Evolutionary conservation across 2,797 vertebrate species (phyloP).

Genomic region (Pangasius mekongensis): DNA sequence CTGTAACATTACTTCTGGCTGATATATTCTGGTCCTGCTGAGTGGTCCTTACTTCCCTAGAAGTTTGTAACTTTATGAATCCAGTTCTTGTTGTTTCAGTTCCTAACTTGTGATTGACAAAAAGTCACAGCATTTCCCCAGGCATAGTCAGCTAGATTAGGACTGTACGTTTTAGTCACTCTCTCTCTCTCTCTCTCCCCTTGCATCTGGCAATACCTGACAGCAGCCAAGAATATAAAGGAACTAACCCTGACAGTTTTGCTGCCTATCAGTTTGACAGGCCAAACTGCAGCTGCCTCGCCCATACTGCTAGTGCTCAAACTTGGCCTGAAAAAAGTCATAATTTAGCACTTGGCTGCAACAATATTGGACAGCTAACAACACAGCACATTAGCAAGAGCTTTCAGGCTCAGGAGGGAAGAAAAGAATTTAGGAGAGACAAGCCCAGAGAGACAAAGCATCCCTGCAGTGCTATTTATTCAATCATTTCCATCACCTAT

Average conservation of each 20-base stretch:
- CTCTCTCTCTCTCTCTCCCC: neutral
- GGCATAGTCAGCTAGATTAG: conserved; percentile 20
- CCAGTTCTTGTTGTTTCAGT: conserved; percentile 24
- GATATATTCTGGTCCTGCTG: neutral
- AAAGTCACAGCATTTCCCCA: conserved; percentile 37
- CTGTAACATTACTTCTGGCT: neutral
- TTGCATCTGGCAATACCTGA: conserved; percentile 26
- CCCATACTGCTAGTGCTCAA: conserved; percentile 34
- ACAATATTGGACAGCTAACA: conserved; percentile 44
- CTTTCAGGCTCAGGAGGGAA: conserved; percentile 9
- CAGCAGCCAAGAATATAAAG: conserved; percentile 33
- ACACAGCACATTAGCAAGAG: conserved; percentile 35
- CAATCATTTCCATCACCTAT: conserved; percentile 52
- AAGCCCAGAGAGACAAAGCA: conserved; percentile 27
- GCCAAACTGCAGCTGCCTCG: conserved; percentile 19
- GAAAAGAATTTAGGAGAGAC: conserved; percentile 8
- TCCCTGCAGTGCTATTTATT: conserved; percentile 48
- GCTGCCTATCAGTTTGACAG: conserved; percentile 41
- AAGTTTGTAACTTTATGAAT: conserved; percentile 14
- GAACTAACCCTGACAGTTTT: conserved; percentile 33
- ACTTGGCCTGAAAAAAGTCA: conserved; percentile 9
- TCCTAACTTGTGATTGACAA: conserved; percentile 22
- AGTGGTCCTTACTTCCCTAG: neutral
- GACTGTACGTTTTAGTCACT: neutral
- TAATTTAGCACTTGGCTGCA: conserved; percentile 23